Evolutionary conservation across 1,140 invertebrate genomes (phyloP).

Genomic region (Harlomillsia oculata): DNA sequence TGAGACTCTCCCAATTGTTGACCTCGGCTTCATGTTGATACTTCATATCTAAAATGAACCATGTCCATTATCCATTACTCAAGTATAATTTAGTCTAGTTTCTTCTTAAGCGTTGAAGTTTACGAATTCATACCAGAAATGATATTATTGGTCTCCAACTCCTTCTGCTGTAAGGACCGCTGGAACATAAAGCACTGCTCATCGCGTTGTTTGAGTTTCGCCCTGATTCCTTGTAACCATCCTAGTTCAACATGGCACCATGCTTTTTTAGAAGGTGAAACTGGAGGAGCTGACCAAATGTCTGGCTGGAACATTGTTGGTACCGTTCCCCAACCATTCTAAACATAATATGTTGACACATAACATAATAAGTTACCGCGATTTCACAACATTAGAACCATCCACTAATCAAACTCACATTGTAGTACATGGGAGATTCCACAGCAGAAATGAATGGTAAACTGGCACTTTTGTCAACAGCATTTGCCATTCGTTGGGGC

Average conservation of each 20-base stretch:
- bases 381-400: too few relatives aligned
- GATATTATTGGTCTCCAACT: constrained; percentile 52
- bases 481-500: neutral
- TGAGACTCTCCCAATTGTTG: constrained; percentile 47
- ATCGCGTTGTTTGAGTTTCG: constrained; percentile 47
- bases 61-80: neutral
- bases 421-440: too few relatives aligned
- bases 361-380: neutral
- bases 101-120: neutral
- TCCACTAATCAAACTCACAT: too few relatives aligned
- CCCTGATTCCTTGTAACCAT: constrained; percentile 44
- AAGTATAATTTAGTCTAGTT: neutral
- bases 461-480: constrained; percentile 18
- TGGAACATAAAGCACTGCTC: constrained; percentile 53
- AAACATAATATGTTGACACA: neutral
- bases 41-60: constrained; percentile 47
- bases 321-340: constrained; percentile 15
- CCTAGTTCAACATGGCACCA: constrained; percentile 40
- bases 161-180: constrained; percentile 51
- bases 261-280: constrained; percentile 16
- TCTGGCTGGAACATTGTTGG: neutral
- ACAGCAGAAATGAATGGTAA: constrained; percentile 20
- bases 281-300: neutral
- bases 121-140: constrained; percentile 59
- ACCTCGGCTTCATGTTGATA: constrained; percentile 53